These are phyloP conservation scores for Felis chaus DNA, from an alignment of 2,113 vertebrate genomes.

Conservation along the genomic window DNA sequence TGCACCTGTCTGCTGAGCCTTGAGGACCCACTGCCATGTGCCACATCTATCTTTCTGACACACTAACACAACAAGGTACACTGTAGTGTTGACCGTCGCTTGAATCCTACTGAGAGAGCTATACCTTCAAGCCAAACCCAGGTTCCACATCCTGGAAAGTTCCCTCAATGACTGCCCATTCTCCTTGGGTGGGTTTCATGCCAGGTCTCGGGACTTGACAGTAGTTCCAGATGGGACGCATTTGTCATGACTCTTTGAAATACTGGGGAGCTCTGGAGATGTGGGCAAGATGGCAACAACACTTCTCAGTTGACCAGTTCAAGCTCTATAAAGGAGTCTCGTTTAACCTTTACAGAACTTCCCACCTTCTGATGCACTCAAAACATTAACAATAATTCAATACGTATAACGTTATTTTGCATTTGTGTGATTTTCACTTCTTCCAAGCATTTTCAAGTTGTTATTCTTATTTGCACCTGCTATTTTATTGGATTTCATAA, in stretches of 20 bases:
- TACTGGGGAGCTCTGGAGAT: not conserved
- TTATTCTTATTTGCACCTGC: not conserved
- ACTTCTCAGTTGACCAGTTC: not conserved
- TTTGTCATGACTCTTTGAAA: not conserved
- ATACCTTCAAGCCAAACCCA: not conserved
- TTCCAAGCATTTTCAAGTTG: slow-evolving; percentile 4
- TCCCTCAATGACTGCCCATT: not conserved
- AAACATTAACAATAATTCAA: slow-evolving; percentile 31
- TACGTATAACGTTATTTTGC: not conserved
- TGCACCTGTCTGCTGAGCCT: not conserved
- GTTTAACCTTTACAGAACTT: not conserved
- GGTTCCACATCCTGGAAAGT: not conserved
- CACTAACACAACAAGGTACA: not conserved
- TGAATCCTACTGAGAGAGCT: not conserved
- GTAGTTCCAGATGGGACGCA: not conserved
- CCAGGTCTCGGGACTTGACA: not conserved
- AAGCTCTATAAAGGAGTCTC: not conserved
- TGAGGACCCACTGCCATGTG: not conserved
- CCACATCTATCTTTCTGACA: not conserved
- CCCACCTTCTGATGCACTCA: not conserved
- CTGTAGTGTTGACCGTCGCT: not conserved
- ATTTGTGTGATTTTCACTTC: slow-evolving; percentile 31
- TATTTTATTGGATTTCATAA: not conserved
- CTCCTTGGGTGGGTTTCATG: not conserved
- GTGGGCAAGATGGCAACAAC: not conserved